These are phyloP conservation scores for Philaenus spumarius DNA, from an alignment of 1,140 invertebrate genomes.

Conservation along the genomic window DNA sequence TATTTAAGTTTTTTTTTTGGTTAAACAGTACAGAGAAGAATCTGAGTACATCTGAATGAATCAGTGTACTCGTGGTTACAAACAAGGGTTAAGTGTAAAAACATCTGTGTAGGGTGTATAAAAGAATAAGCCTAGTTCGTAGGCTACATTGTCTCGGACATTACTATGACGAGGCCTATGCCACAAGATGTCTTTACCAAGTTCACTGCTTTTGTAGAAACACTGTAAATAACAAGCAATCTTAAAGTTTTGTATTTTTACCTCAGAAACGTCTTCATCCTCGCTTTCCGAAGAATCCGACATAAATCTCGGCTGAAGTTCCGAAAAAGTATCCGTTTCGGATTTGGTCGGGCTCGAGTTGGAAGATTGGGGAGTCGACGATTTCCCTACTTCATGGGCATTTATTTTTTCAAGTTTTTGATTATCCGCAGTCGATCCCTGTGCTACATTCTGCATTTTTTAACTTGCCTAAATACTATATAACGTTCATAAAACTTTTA, in stretches of 20 bases:
- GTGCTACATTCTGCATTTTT: slow-evolving; percentile 85
- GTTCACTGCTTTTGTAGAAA: slow-evolving; percentile 23
- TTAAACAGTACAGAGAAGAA: neutral
- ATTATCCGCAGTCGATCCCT: slow-evolving; percentile 62
- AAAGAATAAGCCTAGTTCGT: neutral
- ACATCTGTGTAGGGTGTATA: neutral
- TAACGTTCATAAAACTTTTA: slow-evolving; percentile 18
- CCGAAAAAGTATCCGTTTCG: slow-evolving; percentile 69
- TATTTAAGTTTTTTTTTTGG: neutral
- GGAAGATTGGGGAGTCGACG: slow-evolving; percentile 53
- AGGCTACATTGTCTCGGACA: slow-evolving; percentile 24
- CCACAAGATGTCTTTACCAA: slow-evolving; percentile 32
- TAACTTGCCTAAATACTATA: slow-evolving; percentile 42
- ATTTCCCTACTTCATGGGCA: slow-evolving; percentile 51
- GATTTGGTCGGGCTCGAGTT: slow-evolving; percentile 63
- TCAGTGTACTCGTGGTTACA: no score
- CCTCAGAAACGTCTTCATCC: slow-evolving; percentile 88
- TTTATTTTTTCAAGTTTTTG: slow-evolving; percentile 65
- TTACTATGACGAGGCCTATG: slow-evolving; percentile 20
- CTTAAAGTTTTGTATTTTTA: slow-evolving; percentile 40
- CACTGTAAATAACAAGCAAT: slow-evolving; percentile 7
- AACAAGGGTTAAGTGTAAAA: neutral
- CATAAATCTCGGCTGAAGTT: slow-evolving; percentile 70
- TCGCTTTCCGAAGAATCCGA: slow-evolving; percentile 86
- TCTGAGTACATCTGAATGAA: no score